A percentile compares a stretch with the other conserved stretches of the same genome.
Evolutionary conservation across 2,888 invertebrate genomes (phyloP).

Genomic region (Cantharis lateralis): DNA sequence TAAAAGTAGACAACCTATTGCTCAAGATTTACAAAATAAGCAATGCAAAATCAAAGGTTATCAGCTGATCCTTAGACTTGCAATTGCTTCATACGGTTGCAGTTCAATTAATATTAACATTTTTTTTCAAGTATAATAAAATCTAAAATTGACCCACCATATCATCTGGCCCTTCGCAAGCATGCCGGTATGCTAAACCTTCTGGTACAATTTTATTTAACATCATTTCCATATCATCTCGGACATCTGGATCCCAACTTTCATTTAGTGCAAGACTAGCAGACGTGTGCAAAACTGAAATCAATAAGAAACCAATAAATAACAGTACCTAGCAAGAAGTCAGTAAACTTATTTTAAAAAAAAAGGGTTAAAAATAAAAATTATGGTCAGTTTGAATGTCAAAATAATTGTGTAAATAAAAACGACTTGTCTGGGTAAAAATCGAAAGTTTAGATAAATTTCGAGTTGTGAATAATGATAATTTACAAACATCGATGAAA

Average conservation of each 20-base stretch:
- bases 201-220: constrained; percentile 98
- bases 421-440: background rate
- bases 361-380: background rate
- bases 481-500: background rate
- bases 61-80: background rate
- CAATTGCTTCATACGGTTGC: background rate
- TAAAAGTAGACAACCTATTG: too few relatives aligned
- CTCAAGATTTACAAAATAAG: background rate
- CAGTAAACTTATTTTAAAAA: background rate
- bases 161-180: constrained; percentile 97
- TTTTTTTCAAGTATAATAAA: background rate
- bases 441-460: background rate
- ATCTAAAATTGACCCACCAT: constrained; percentile 72
- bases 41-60: background rate
- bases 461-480: background rate
- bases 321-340: background rate
- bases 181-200: constrained; percentile 93
- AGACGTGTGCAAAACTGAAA: constrained; percentile 94
- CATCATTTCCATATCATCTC: constrained; percentile 99
- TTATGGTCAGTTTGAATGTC: background rate
- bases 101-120: background rate
- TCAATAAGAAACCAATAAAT: background rate
- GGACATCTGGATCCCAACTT: constrained; percentile 97
- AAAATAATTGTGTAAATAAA: background rate
- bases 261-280: constrained; percentile 97